Evolutionary conservation across 2,888 invertebrate genomes (phyloP).

Genomic region (Drosophila dives): DNA sequence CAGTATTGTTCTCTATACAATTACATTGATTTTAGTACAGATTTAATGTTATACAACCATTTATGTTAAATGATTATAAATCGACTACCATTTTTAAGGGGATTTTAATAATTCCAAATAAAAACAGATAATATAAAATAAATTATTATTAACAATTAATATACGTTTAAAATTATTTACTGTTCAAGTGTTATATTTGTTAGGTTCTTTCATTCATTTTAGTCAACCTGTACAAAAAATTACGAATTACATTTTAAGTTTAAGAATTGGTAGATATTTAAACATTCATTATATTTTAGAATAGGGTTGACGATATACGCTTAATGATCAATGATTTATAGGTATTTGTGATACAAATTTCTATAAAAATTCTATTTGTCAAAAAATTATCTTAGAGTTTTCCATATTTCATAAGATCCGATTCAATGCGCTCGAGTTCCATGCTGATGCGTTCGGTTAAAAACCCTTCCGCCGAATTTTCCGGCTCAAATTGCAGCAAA

Average conservation of each 20-base stretch:
- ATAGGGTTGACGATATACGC: background rate
- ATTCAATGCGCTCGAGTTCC: conserved; percentile 77
- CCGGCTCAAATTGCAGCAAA: conserved; percentile 89
- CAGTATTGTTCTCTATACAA: too few relatives aligned
- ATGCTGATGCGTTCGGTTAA: conserved; percentile 77
- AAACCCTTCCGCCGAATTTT: conserved; percentile 90
- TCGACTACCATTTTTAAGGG: background rate
- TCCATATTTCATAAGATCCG: conserved; percentile 70
- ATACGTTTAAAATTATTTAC: background rate
- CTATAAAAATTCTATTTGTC: background rate
- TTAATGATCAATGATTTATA: background rate
- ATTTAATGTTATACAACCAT: background rate
- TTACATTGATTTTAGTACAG: background rate
- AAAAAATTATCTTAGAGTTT: conserved; percentile 17
- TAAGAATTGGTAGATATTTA: background rate
- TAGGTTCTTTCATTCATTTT: background rate
- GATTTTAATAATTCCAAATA: background rate
- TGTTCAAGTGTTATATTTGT: background rate
- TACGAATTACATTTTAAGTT: background rate
- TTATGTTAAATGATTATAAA: background rate
- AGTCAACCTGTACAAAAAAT: background rate
- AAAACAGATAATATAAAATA: background rate
- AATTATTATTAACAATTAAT: background rate
- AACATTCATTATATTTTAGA: background rate
- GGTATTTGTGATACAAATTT: background rate